These are phyloP conservation scores for Catharus bicknelli DNA, from an alignment of 2,113 vertebrate genomes.

Conservation along the genomic window DNA sequence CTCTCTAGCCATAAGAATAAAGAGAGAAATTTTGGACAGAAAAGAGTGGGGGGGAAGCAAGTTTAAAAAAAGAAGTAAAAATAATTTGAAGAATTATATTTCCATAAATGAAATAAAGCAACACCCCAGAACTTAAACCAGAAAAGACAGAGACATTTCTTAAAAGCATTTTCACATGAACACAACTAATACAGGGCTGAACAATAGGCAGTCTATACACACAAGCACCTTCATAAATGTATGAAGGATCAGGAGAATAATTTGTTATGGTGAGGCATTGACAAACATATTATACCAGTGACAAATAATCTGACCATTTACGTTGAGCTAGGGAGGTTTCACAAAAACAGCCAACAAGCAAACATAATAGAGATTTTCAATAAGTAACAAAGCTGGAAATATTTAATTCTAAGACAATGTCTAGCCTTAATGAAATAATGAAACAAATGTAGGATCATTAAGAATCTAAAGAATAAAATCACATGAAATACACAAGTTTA, in stretches of 20 bases:
- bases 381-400: neutral
- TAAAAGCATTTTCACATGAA: neutral
- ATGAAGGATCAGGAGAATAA: slow-evolving; percentile 41
- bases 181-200: neutral
- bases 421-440: slow-evolving; percentile 19
- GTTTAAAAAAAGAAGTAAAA: neutral
- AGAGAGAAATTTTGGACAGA: neutral
- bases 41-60: rapidly evolving
- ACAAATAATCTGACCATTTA: slow-evolving; percentile 46
- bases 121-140: slow-evolving; percentile 15
- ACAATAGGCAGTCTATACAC: neutral
- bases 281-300: slow-evolving; percentile 40
- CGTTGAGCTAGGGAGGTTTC: slow-evolving; percentile 4
- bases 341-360: slow-evolving; percentile 23
- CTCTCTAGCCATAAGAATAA: slow-evolving; percentile 1
- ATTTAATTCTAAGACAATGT: slow-evolving; percentile 8
- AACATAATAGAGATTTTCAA: slow-evolving; percentile 47
- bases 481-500: neutral
- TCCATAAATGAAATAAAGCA: neutral
- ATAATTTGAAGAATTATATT: neutral
- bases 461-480: neutral
- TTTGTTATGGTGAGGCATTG: slow-evolving; percentile 38
- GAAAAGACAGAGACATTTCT: neutral
- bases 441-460: neutral
- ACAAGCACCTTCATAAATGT: slow-evolving; percentile 30